Conservation (phyloP, 2,797 vertebrate genomes). For the Scomberomorus guttatus region DNA sequence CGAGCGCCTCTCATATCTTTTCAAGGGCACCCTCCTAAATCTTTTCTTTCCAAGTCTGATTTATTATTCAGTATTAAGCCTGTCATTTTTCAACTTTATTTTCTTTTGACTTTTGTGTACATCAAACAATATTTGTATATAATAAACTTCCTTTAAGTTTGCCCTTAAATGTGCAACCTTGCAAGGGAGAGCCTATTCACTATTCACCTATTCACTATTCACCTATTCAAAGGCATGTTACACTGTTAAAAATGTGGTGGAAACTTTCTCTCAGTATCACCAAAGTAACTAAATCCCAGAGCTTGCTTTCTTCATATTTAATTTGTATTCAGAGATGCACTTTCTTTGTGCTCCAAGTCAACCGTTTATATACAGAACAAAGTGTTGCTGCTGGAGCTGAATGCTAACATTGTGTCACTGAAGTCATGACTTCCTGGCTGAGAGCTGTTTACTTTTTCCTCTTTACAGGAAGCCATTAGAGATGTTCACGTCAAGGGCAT, state of each 20-base stretch:
- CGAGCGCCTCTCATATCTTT: constrained; percentile 53
- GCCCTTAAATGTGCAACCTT: constrained; percentile 19
- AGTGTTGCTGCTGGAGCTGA: constrained; percentile 61
- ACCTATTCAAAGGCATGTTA: constrained; percentile 25
- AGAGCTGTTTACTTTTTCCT: constrained; percentile 58
- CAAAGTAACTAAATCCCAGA: constrained; percentile 49
- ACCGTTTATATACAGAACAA: constrained; percentile 60
- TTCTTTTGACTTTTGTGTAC: constrained; percentile 23
- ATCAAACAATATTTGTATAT: constrained; percentile 37
- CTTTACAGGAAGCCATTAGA: constrained; percentile 93
- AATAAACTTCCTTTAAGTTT: constrained; percentile 31
- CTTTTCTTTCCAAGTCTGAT: constrained; percentile 24
- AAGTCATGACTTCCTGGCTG: constrained; percentile 58
- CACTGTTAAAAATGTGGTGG: background rate
- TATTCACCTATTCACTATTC: constrained; percentile 20
- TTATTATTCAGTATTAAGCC: constrained; percentile 53
- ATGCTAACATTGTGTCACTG: constrained; percentile 62
- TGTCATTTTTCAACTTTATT: constrained; percentile 9
- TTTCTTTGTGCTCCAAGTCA: constrained; percentile 64
- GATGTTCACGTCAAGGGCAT: constrained; percentile 98
- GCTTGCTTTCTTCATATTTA: constrained; percentile 55
- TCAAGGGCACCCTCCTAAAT: constrained; percentile 65
- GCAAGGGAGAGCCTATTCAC: constrained; percentile 19
- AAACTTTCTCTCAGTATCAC: constrained; percentile 52
- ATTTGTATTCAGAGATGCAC: constrained; percentile 74